phyloP scores from a whole-genome alignment of 92 coral and sea anemone genomes.

The Micromussa lordhowensis region DNA sequence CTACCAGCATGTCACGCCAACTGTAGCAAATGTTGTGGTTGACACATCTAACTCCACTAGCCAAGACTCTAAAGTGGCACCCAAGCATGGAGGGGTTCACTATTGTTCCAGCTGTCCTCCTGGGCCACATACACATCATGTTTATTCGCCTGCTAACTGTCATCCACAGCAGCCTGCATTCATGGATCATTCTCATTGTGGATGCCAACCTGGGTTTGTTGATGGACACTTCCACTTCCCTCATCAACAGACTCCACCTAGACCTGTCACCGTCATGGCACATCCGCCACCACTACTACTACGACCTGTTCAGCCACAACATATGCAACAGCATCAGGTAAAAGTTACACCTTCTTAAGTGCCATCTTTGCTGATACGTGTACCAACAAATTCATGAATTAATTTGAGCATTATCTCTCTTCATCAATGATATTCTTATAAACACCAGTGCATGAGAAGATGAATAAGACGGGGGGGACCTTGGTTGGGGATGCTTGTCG shows the following conservation, averaged over 20 bases:
- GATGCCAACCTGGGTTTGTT: conserved; percentile 84
- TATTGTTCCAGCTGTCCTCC: conserved; percentile 89
- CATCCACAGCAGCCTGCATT: conserved; percentile 81
- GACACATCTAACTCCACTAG: conserved; percentile 55
- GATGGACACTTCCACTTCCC: conserved; percentile 89
- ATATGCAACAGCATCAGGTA: conserved; percentile 90
- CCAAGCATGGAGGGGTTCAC: conserved; percentile 76
- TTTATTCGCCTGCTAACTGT: conserved; percentile 84
- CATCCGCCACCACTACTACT: conserved; percentile 88
- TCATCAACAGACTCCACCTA: conserved; percentile 74
- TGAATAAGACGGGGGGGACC: too few relatives aligned
- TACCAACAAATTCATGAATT: too few relatives aligned
- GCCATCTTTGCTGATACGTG: too few relatives aligned
- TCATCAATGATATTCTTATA: too few relatives aligned
- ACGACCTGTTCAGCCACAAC: conserved; percentile 90
- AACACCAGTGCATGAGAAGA: too few relatives aligned
- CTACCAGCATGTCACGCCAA: conserved; percentile 75
- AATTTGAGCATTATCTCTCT: too few relatives aligned
- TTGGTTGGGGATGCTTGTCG: too few relatives aligned
- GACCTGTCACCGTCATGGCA: conserved; percentile 82
- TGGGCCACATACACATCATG: conserved; percentile 85
- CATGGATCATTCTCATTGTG: conserved; percentile 90
- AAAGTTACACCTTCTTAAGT: too few relatives aligned
- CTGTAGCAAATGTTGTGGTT: conserved; percentile 67
- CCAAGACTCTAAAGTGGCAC: conserved; percentile 70